A percentile compares a stretch with the other conserved stretches of the same genome.
phyloP scores from a whole-genome alignment of 2,888 invertebrate species.

The Andrena haemorrhoa region DNA sequence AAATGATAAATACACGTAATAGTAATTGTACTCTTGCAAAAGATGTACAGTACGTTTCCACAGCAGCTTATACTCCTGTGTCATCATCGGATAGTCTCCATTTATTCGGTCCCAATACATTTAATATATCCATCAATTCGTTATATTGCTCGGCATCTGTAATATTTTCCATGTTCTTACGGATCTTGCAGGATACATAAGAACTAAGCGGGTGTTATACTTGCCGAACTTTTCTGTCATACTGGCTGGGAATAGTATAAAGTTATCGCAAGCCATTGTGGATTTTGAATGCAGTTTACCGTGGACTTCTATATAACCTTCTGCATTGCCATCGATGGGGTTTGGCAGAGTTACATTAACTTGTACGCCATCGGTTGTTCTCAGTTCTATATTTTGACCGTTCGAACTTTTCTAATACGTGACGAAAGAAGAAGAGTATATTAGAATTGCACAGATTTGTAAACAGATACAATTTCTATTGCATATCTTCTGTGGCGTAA shows the following conservation, averaged over 20 bases:
- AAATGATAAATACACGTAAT: neutral
- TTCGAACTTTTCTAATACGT: conserved; percentile 73
- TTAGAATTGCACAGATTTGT: neutral
- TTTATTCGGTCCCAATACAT: conserved; percentile 66
- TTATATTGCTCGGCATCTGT: conserved; percentile 74
- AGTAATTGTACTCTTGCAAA: conserved; percentile 27
- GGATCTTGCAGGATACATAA: neutral
- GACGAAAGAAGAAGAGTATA: neutral
- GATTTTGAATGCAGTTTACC: conserved; percentile 78
- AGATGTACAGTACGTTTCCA: neutral
- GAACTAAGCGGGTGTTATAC: conserved; percentile 17
- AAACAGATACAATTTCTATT: neutral
- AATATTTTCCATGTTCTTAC: conserved; percentile 22
- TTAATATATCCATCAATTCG: conserved; percentile 65
- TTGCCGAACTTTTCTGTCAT: conserved; percentile 77
- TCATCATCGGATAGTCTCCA: conserved; percentile 62
- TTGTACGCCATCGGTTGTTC: conserved; percentile 77
- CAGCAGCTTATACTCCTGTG: neutral
- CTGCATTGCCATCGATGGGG: conserved; percentile 71
- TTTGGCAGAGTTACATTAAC: conserved; percentile 77
- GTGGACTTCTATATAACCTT: conserved; percentile 78
- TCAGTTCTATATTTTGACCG: conserved; percentile 77
- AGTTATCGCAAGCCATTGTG: conserved; percentile 76
- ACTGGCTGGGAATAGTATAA: conserved; percentile 69
- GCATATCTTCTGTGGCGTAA: neutral